A percentile compares a stretch with the other conserved stretches of the same genome.
phyloP scores from a whole-genome alignment of 2,888 invertebrate genomes.

The Masnerella sp. region DNA sequence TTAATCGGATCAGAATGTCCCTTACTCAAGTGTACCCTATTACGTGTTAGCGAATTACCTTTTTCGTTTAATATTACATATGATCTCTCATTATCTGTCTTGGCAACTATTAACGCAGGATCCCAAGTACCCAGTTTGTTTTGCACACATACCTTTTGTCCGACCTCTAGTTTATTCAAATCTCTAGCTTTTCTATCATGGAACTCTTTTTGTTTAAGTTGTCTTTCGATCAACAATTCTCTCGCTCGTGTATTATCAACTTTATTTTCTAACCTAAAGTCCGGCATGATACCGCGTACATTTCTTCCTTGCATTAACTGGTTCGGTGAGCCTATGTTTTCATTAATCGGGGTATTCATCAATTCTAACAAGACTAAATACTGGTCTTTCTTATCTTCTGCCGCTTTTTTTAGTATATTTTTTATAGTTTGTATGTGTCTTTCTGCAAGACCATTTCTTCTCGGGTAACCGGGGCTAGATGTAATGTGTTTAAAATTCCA shows the following conservation, averaged over 20 bases:
- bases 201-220: slow-evolving; percentile 27
- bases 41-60: slow-evolving; percentile 5
- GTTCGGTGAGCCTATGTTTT: slow-evolving; percentile 49
- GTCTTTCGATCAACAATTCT: slow-evolving; percentile 19
- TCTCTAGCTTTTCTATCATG: slow-evolving; percentile 35
- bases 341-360: slow-evolving; percentile 58
- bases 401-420: slow-evolving; percentile 16
- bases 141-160: slow-evolving; percentile 32
- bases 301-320: slow-evolving; percentile 51
- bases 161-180: slow-evolving; percentile 14
- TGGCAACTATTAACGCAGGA: background rate
- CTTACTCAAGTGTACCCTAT: slow-evolving; percentile 14
- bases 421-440: slow-evolving; percentile 22
- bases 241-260: background rate
- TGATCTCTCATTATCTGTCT: slow-evolving; percentile 12
- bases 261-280: background rate
- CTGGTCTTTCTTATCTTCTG: slow-evolving; percentile 49
- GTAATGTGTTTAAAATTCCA: slow-evolving; percentile 36
- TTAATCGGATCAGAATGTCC: background rate
- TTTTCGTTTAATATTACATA: slow-evolving; percentile 11
- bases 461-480: slow-evolving; percentile 22
- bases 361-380: slow-evolving; percentile 55
- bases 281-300: slow-evolving; percentile 35
- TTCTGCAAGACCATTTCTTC: slow-evolving; percentile 25
- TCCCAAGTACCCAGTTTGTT: slow-evolving; percentile 26